phyloP scores from a whole-genome alignment of 2,797 vertebrate genomes.

The Enteromius thamalakanensis region DNA sequence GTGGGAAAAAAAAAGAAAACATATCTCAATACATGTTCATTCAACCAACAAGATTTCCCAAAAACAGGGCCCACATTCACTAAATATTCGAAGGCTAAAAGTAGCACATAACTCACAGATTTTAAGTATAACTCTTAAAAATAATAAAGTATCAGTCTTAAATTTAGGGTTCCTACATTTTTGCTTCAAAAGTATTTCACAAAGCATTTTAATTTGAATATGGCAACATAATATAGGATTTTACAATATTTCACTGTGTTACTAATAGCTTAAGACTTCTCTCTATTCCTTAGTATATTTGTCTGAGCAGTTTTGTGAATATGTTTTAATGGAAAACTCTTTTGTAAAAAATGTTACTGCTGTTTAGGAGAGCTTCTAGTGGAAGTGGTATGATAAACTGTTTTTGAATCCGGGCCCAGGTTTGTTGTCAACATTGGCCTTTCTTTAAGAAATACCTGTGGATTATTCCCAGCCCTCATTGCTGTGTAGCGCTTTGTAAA shows the following conservation, averaged over 20 bases:
- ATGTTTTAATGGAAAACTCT: neutral
- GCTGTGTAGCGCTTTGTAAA: slow-evolving; percentile 75
- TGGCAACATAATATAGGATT: no score
- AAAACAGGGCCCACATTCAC: neutral
- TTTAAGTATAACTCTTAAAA: neutral
- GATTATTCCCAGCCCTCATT: slow-evolving; percentile 68
- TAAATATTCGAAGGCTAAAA: neutral
- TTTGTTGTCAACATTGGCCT: neutral
- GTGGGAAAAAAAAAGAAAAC: slow-evolving; percentile 42
- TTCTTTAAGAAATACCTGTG: slow-evolving; percentile 77
- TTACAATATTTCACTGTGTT: neutral
- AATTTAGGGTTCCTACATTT: no score
- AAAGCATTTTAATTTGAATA: no score
- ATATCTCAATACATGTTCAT: neutral
- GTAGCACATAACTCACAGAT: neutral
- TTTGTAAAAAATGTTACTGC: neutral
- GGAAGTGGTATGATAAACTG: neutral
- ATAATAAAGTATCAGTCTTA: no score
- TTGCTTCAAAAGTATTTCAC: no score
- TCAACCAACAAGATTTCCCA: neutral
- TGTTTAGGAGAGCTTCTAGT: neutral
- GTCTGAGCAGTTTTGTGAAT: neutral
- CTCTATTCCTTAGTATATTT: neutral
- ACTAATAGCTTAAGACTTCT: neutral
- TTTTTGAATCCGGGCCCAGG: neutral